Percentiles rank a stretch among this genome's conserved stretches.
Evolutionary conservation across 2,888 invertebrate species (phyloP).

Genomic region (Phyllotreta cruciferae): DNA sequence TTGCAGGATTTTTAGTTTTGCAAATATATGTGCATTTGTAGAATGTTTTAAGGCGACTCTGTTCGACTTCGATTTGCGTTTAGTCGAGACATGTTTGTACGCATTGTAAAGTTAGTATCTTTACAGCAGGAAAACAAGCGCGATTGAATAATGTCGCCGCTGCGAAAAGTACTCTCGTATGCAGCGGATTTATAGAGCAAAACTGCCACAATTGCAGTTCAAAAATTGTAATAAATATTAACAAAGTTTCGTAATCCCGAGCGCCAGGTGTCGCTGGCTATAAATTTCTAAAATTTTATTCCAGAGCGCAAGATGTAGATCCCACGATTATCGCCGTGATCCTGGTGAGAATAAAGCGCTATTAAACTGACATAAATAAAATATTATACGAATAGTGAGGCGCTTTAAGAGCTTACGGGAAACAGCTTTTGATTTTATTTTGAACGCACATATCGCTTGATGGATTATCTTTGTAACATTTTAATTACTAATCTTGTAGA

Average conservation of each 20-base stretch:
- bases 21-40: too few species aligned
- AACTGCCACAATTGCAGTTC: background rate
- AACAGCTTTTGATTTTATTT: background rate
- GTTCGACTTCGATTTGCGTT: conserved; percentile 14
- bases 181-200: conserved; percentile 1
- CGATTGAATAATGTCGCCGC: conserved; percentile 21
- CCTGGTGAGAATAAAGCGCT: conserved; percentile 19
- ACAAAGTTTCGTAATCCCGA: conserved; percentile 54
- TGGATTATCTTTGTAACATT: too few species aligned
- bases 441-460: background rate
- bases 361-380: conserved; percentile 16
- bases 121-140: conserved; percentile 37
- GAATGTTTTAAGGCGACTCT: conserved; percentile 16
- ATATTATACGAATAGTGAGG: background rate
- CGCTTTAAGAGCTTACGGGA: background rate
- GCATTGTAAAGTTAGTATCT: conserved; percentile 42
- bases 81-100: conserved; percentile 17
- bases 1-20: too few species aligned
- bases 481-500: too few species aligned
- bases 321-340: conserved; percentile 24
- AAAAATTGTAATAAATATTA: conserved; percentile 13
- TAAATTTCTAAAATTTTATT: conserved; percentile 54
- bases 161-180: conserved; percentile 18
- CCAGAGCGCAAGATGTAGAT: conserved; percentile 37
- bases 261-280: conserved; percentile 46